These are phyloP conservation scores for Enteromius mattozi DNA, from an alignment of 2,797 vertebrate species.

Conservation along the genomic window DNA sequence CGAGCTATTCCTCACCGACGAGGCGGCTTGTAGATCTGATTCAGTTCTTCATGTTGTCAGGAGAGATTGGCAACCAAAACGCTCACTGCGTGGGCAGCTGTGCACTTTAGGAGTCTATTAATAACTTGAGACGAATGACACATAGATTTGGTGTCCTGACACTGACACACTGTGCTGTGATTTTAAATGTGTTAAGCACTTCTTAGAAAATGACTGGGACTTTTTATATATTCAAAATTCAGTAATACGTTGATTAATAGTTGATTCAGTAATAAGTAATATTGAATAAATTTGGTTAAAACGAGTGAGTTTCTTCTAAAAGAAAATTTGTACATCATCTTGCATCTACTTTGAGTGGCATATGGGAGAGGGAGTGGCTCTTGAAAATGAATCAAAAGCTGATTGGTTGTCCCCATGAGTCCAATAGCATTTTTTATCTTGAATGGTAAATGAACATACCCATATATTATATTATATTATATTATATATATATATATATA, in stretches of 20 bases:
- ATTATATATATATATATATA: no score
- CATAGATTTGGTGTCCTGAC: neutral
- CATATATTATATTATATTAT: no score
- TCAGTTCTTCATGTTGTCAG: neutral
- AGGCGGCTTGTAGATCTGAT: neutral
- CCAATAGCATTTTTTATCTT: neutral
- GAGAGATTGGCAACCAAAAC: neutral
- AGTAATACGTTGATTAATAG: neutral
- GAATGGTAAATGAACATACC: neutral
- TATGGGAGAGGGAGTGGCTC: neutral
- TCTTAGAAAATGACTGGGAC: neutral
- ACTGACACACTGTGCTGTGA: neutral
- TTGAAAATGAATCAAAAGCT: neutral
- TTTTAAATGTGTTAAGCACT: neutral
- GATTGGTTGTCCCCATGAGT: neutral
- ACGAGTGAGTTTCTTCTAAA: neutral
- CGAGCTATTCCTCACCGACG: constrained; percentile 4
- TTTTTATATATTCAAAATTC: neutral
- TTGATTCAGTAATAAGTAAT: neutral
- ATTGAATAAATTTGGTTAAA: neutral
- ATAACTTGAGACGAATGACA: constrained; percentile 5
- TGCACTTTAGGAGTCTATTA: constrained; percentile 9
- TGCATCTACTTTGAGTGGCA: neutral
- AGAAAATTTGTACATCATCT: neutral
- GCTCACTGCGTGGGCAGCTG: neutral